phyloP scores from a whole-genome alignment of 2,888 invertebrate species.

The Calameuta filiformis region DNA sequence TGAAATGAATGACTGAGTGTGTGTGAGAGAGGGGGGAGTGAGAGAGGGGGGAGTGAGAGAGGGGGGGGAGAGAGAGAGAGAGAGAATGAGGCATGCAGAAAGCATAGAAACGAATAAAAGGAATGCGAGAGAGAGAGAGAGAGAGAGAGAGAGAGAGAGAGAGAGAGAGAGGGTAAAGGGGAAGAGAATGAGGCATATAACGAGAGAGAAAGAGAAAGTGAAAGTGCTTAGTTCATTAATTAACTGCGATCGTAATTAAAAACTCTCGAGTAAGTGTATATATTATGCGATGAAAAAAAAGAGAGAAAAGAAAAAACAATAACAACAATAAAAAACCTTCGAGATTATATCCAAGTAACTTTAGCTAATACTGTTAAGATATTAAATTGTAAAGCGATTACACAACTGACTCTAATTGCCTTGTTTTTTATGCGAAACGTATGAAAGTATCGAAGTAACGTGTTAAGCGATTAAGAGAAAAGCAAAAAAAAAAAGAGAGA shows the following conservation, averaged over 20 bases:
- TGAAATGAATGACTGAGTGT: constrained; percentile 19
- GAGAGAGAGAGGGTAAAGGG: no score
- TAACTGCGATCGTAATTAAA: not conserved
- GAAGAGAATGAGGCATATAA: not conserved
- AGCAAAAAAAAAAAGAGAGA: constrained; percentile 13
- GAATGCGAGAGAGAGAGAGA: no score
- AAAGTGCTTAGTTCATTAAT: not conserved
- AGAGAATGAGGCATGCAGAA: constrained; percentile 7
- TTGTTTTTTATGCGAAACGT: constrained; percentile 64
- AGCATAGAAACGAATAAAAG: constrained; percentile 19
- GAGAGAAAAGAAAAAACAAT: constrained; percentile 15
- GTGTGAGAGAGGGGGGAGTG: constrained; percentile 1
- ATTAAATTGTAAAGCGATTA: not conserved
- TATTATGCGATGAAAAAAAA: constrained; percentile 24
- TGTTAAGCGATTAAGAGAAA: constrained; percentile 46
- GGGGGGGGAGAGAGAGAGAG: not conserved
- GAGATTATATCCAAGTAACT: not conserved
- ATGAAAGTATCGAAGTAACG: constrained; percentile 60
- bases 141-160: not conserved
- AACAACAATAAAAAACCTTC: not conserved
- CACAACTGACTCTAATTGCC: constrained; percentile 63
- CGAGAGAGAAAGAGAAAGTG: not conserved
- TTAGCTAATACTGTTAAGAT: not conserved
- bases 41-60: not conserved
- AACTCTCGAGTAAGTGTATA: not conserved